A percentile compares a stretch with the other conserved stretches of the same genome.
phyloP scores from a whole-genome alignment of 1,140 invertebrate genomes.

The Drosophila baimaii region DNA sequence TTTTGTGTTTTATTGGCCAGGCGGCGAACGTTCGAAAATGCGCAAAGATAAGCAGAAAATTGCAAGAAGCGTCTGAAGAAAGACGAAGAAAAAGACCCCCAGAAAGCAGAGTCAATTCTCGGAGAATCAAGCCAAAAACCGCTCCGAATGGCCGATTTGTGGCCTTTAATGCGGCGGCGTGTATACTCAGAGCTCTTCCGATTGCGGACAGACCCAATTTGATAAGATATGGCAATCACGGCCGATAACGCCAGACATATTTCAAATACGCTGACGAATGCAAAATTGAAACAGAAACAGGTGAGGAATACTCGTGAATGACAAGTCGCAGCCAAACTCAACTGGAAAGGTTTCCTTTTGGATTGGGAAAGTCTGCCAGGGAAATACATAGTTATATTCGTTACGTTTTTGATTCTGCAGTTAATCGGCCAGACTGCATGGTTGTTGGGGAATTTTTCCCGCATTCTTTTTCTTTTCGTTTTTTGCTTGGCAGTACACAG shows the following conservation, averaged over 20 bases:
- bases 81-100: slow-evolving; percentile 7
- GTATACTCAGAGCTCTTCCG: slow-evolving; percentile 15
- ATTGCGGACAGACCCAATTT: slow-evolving; percentile 29
- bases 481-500: not conserved
- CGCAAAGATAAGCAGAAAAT: slow-evolving; percentile 67
- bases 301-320: not conserved
- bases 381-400: slow-evolving; percentile 24
- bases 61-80: slow-evolving; percentile 16
- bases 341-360: too few species aligned
- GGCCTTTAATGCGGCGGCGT: slow-evolving; percentile 37
- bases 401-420: slow-evolving; percentile 24
- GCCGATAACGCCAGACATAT: slow-evolving; percentile 23
- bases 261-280: slow-evolving; percentile 34
- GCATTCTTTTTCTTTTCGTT: slow-evolving; percentile 16
- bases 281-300: slow-evolving; percentile 12
- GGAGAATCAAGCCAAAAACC: slow-evolving; percentile 27
- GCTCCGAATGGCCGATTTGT: slow-evolving; percentile 49
- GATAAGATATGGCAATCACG: slow-evolving; percentile 46
- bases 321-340: slow-evolving; percentile 6
- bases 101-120: slow-evolving; percentile 3
- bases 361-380: slow-evolving; percentile 7
- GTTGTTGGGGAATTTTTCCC: slow-evolving; percentile 40
- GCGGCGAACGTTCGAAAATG: slow-evolving; percentile 58
- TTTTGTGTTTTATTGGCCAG: slow-evolving; percentile 9
- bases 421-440: slow-evolving; percentile 10